Evolutionary conservation across 1,140 invertebrate genomes (phyloP), one percentile per base, ranked within the genome.

Genomic region (Acyrthosiphon pisum): DNA sequence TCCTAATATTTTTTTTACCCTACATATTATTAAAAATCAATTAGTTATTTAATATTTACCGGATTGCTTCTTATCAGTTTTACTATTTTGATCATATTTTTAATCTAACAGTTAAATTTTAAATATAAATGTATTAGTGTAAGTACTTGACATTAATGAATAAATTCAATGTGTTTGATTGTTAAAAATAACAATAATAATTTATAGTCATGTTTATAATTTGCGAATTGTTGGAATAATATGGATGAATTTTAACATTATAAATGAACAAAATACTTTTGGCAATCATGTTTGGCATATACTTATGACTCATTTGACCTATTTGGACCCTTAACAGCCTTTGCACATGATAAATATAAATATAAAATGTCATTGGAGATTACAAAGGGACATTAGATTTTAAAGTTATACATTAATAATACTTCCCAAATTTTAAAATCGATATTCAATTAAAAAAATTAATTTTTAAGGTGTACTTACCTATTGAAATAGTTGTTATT

Each of bases 241-340:
- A 89, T 37, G 48, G 9, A 83, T 90, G 23, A 26, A 90, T 91
- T 93, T 90, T 76, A 83, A 93, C 4, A 50, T 48, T 84, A 44
- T 81, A 84, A 90, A 91, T 44, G 50, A 88, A 68, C 84, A 93
- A 91, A 91, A 81, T 91, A 91, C n/a, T 93, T 81, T 91, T 91
- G 83, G 60, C 56, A 91, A 84, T 90, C 50, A 91, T 92, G 41
- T 56, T 50, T 91, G 93, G 88, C 88, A 84, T 93, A 93, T 84
- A 91, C 86, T 84, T 91, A 81, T 83, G 50, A 89, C 53, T 76
- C 89, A 89, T 91, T 91, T 83, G 68, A 93, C 88, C 93, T 92
- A 91, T 91, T 93, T 90, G 68, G 89, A 56, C 30, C 37, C 76
- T 92, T 41, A 91, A 91, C 48, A 91, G 90, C 90, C 53, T 93